A percentile compares a stretch with the other conserved stretches of the same genome.
These are phyloP conservation scores for Pseudococcus jackbeardsleyi DNA, from an alignment of 2,888 invertebrate species.

Conservation along the genomic window DNA sequence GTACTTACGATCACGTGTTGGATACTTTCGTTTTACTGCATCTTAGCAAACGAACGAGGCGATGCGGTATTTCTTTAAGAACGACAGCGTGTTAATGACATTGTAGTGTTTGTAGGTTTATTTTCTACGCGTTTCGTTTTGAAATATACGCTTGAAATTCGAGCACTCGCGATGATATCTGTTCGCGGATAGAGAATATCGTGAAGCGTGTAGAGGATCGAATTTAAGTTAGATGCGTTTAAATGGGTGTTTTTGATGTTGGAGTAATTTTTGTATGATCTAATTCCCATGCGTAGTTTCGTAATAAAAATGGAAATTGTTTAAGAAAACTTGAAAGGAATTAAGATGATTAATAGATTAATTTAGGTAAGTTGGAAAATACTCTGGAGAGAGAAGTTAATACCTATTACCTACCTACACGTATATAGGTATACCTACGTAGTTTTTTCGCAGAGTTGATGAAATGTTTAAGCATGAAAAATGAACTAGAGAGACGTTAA, in stretches of 20 bases:
- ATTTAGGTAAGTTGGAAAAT: neutral
- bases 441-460: neutral
- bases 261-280: neutral
- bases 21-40: slow-evolving; percentile 32
- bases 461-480: slow-evolving; percentile 4
- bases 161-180: neutral
- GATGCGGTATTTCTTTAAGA: neutral
- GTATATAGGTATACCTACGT: neutral
- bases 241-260: neutral
- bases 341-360: slow-evolving; percentile 12
- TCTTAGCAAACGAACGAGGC: neutral
- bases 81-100: slow-evolving; percentile 28
- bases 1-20: neutral
- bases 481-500: slow-evolving; percentile 9
- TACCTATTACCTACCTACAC: neutral
- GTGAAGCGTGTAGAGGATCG: neutral
- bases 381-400: neutral
- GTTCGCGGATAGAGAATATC: neutral
- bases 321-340: slow-evolving; percentile 12
- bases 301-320: slow-evolving; percentile 11
- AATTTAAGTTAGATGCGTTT: neutral
- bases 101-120: slow-evolving; percentile 11
- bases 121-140: slow-evolving; percentile 5
- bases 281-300: neutral
- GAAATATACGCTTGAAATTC: slow-evolving; percentile 8